Conservation (phyloP, 2,113 vertebrate species). For the Vidua chalybeata region DNA sequence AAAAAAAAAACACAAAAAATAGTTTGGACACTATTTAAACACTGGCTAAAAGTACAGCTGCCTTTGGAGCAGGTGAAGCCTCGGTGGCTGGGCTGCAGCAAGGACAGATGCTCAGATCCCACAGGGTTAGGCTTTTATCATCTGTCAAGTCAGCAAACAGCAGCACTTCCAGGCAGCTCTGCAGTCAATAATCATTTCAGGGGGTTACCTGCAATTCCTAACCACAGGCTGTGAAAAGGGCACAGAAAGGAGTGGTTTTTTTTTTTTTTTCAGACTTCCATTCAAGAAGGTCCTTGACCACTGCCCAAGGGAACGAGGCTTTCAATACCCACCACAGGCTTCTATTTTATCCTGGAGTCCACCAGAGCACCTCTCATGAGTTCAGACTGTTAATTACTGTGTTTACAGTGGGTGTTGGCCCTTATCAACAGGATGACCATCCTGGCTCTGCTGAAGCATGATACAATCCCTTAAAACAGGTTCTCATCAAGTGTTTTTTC, state of each 20-base stretch:
- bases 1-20: not conserved
- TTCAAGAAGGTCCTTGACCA: not conserved
- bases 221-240: not conserved
- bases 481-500: not conserved
- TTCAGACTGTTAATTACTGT: not conserved
- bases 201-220: not conserved
- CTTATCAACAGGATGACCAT: constrained; percentile 12
- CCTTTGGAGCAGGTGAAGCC: not conserved
- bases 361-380: not conserved
- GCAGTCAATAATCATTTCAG: not conserved
- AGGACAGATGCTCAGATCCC: not conserved
- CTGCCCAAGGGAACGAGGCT: not conserved
- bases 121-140: not conserved
- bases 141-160: not conserved
- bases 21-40: not conserved
- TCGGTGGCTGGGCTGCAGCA: not conserved
- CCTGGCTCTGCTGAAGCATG: not conserved
- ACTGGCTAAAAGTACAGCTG: not conserved
- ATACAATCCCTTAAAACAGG: not conserved
- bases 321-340: not conserved
- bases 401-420: not conserved
- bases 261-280: not conserved
- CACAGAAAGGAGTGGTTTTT: not conserved
- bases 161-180: not conserved
- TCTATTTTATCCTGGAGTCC: not conserved